These are phyloP conservation scores for Pheosia gnoma DNA, from an alignment of 2,888 invertebrate genomes.

Conservation along the genomic window DNA sequence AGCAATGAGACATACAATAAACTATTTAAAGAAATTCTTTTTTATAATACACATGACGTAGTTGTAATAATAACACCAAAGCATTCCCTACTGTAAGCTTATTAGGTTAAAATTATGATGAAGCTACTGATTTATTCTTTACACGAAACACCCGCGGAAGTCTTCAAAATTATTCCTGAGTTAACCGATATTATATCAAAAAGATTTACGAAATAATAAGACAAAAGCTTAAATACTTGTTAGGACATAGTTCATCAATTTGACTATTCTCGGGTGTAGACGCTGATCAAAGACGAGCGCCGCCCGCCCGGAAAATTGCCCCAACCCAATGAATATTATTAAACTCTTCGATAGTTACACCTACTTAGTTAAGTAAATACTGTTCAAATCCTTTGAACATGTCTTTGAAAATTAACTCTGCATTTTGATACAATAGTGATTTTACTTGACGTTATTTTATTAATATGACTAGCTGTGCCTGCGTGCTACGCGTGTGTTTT, in stretches of 20 bases:
- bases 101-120: too few species aligned
- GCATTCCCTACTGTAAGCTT: too few species aligned
- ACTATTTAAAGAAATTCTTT: too few species aligned
- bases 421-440: not conserved
- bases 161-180: not conserved
- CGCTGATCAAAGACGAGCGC: slow-evolving; percentile 80
- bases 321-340: slow-evolving; percentile 84
- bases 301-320: slow-evolving; percentile 81
- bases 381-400: slow-evolving; percentile 14
- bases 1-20: too few species aligned
- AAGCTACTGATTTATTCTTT: not conserved
- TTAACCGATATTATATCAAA: not conserved
- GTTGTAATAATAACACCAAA: too few species aligned
- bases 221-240: slow-evolving; percentile 39
- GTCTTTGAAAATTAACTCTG: not conserved
- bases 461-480: too few species aligned
- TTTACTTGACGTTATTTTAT: not conserved
- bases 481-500: too few species aligned
- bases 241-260: slow-evolving; percentile 65
- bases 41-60: too few species aligned
- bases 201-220: slow-evolving; percentile 8
- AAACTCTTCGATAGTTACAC: slow-evolving; percentile 80
- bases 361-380: slow-evolving; percentile 70
- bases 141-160: not conserved
- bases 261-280: slow-evolving; percentile 67